Conservation (phyloP, 1,140 invertebrate genomes). For the Drosophila nasuta region DNA sequence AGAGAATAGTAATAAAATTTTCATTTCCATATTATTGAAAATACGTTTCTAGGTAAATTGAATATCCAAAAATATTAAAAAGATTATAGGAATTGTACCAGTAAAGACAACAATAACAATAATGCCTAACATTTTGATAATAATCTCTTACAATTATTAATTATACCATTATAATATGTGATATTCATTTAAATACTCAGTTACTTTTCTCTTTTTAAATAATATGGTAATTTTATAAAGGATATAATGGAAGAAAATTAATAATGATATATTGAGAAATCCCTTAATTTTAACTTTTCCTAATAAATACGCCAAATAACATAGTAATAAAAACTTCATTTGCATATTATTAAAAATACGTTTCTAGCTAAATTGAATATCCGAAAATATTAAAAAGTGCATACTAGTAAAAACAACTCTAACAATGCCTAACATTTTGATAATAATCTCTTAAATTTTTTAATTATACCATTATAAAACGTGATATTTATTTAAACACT, state of each 20-base stretch:
- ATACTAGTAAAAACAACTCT: neutral
- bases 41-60: too few relatives aligned
- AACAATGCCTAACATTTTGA: neutral
- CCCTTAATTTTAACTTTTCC: too few relatives aligned
- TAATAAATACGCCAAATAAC: too few relatives aligned
- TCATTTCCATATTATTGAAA: too few relatives aligned
- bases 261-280: too few relatives aligned
- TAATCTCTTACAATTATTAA: too few relatives aligned
- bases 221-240: too few relatives aligned
- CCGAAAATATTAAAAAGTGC: neutral
- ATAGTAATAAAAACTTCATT: too few relatives aligned
- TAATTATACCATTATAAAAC: neutral
- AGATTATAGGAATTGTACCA: neutral
- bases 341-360: too few relatives aligned
- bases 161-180: slow-evolving; percentile 1
- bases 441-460: neutral
- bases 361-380: too few relatives aligned
- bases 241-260: too few relatives aligned
- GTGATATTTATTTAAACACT: neutral
- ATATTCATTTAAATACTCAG: neutral
- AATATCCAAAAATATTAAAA: neutral
- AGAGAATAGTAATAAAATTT: too few relatives aligned
- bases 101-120: neutral
- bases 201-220: slow-evolving; percentile 15
- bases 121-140: neutral